phyloP scores from a whole-genome alignment of 2,797 vertebrate species.

The Ctenopoma kingsleyae region DNA sequence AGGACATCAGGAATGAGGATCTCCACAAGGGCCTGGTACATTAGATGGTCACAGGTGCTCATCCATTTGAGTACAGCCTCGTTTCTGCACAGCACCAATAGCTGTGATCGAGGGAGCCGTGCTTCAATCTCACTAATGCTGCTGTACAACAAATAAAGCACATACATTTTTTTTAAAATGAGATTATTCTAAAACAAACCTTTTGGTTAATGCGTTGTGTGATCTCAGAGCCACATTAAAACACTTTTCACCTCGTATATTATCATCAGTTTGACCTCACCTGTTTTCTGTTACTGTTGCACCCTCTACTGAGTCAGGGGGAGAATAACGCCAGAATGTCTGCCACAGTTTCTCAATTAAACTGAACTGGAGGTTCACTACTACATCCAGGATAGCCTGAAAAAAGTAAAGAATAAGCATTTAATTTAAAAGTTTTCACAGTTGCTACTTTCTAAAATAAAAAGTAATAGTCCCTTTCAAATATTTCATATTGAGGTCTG shows the following conservation, averaged over 20 bases:
- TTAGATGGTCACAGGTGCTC: conserved; percentile 95
- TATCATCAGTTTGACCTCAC: conserved; percentile 48
- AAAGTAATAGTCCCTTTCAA: not conserved
- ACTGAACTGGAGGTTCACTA: conserved; percentile 97
- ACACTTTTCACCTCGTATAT: not conserved
- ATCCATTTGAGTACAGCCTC: conserved; percentile 95
- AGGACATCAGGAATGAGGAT: conserved; percentile 98
- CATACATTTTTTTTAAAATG: not conserved
- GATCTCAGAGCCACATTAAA: not conserved
- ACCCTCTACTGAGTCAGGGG: conserved; percentile 87
- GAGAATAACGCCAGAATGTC: conserved; percentile 95
- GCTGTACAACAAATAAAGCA: conserved; percentile 61
- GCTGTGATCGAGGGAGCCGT: conserved; percentile 88
- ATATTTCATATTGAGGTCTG: not conserved
- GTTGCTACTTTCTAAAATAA: not conserved
- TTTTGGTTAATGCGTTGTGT: not conserved
- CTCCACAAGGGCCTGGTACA: conserved; percentile 98
- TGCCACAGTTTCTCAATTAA: conserved; percentile 98
- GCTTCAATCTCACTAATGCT: conserved; percentile 88
- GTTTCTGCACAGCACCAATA: conserved; percentile 90
- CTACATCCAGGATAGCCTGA: conserved; percentile 95
- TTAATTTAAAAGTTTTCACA: not conserved
- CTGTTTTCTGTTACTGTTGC: conserved; percentile 87
- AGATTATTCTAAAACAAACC: not conserved
- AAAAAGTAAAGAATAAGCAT: conserved; percentile 10